Evolutionary conservation across 2,797 vertebrate genomes (phyloP).

Genomic region (Megalops cyprinoides): DNA sequence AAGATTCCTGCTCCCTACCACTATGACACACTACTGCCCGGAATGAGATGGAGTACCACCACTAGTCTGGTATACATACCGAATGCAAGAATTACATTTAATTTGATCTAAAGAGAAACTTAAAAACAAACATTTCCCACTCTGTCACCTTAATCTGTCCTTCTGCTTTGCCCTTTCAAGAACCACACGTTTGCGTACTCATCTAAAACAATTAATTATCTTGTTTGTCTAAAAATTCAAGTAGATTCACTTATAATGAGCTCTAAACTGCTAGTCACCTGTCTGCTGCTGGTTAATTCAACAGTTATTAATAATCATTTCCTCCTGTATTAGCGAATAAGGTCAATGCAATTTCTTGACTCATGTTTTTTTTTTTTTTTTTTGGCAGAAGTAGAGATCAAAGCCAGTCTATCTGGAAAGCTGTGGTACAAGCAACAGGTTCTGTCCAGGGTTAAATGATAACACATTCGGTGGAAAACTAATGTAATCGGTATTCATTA

Average conservation of each 20-base stretch:
- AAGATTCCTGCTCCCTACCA: no score
- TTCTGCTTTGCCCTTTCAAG: neutral
- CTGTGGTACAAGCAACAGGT: conserved; percentile 11
- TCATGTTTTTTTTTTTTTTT: no score
- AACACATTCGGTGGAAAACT: conserved; percentile 59
- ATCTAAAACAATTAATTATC: neutral
- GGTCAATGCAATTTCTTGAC: neutral
- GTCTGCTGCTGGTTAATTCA: neutral
- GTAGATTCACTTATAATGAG: neutral
- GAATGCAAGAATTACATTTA: neutral
- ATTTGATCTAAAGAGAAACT: neutral
- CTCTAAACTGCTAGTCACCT: neutral
- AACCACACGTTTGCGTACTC: neutral
- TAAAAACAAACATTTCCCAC: neutral
- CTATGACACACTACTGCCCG: no score
- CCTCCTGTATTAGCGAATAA: neutral
- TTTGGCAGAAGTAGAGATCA: neutral
- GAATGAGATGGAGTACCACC: no score
- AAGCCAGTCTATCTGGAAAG: conserved; percentile 25
- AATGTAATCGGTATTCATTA: conserved; percentile 78
- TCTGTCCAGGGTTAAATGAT: conserved; percentile 52
- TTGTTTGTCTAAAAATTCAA: neutral
- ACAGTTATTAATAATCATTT: neutral
- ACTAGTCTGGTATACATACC: no score
- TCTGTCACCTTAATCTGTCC: neutral